phyloP scores from a whole-genome alignment of 2,797 vertebrate genomes.

The Mionectes olivaceus region DNA sequence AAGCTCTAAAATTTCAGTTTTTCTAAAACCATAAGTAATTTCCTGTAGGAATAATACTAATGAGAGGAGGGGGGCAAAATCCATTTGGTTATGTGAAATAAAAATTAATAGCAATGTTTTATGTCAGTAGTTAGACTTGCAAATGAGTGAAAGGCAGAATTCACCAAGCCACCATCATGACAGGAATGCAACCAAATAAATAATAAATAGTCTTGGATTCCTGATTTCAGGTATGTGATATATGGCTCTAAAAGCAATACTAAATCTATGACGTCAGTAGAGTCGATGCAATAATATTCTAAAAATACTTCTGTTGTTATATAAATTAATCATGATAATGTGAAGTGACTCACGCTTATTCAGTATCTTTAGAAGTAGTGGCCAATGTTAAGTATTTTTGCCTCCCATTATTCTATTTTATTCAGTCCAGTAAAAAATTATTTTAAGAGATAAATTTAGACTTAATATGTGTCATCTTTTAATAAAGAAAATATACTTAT shows the following conservation, averaged over 20 bases:
- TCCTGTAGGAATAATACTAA: not conserved
- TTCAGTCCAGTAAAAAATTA: not conserved
- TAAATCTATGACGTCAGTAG: not conserved
- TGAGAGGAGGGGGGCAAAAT: not conserved
- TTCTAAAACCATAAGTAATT: not conserved
- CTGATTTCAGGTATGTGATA: not conserved
- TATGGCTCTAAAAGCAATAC: not conserved
- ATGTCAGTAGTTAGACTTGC: not conserved
- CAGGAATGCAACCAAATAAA: not conserved
- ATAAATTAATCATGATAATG: not conserved
- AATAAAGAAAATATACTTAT: not conserved
- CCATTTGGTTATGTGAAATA: not conserved
- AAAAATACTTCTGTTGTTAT: not conserved
- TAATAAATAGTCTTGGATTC: not conserved
- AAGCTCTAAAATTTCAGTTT: not conserved
- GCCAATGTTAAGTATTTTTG: not conserved
- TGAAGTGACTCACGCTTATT: not conserved
- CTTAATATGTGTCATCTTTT: not conserved
- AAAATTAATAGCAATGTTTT: not conserved
- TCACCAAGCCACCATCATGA: not conserved
- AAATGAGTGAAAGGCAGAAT: not conserved
- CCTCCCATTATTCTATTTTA: not conserved
- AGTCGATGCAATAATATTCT: not conserved
- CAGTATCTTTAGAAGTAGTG: not conserved
- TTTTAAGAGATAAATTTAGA: not conserved